Percentiles rank a stretch among this genome's conserved stretches.
These are phyloP conservation scores for Trissolcus brochymenae DNA, from an alignment of 2,888 invertebrate species.

Conservation along the genomic window DNA sequence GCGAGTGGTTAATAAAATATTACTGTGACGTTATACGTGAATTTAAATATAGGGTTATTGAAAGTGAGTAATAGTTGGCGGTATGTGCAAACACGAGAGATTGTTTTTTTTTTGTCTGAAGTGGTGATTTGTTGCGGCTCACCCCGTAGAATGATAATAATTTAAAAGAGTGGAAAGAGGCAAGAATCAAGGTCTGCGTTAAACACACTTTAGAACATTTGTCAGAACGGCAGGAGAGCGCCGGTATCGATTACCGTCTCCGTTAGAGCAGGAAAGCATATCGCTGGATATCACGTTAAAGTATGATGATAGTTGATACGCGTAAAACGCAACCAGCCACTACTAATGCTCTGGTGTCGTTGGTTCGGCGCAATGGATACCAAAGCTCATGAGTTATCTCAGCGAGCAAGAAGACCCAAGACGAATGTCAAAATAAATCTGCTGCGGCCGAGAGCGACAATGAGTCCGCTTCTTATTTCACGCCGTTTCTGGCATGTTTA, in stretches of 20 bases:
- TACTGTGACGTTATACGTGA: neutral
- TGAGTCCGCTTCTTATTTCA: constrained; percentile 55
- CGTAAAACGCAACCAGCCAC: constrained; percentile 68
- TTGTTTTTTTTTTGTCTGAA: constrained; percentile 19
- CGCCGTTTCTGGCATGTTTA: constrained; percentile 54
- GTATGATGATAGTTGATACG: constrained; percentile 73
- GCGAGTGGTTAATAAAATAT: neutral
- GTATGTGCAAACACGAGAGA: constrained; percentile 10
- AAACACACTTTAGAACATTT: constrained; percentile 60
- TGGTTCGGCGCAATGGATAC: constrained; percentile 37
- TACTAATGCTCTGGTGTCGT: constrained; percentile 65
- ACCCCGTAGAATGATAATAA: constrained; percentile 47
- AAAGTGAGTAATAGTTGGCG: constrained; percentile 17
- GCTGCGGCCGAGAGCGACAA: constrained; percentile 58
- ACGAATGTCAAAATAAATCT: constrained; percentile 68
- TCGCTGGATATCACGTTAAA: constrained; percentile 73
- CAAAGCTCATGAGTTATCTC: constrained; percentile 55
- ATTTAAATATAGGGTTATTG: constrained; percentile 11
- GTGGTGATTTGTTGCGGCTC: constrained; percentile 52
- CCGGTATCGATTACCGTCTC: constrained; percentile 68
- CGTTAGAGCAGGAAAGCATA: constrained; percentile 66
- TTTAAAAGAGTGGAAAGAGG: constrained; percentile 47
- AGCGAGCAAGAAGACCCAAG: constrained; percentile 63
- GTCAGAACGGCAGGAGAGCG: constrained; percentile 61
- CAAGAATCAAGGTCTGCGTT: constrained; percentile 51